Percentiles rank a stretch among this genome's conserved stretches.
Conservation (phyloP, 2,888 invertebrate genomes). For the Caenorhabditis angaria region DNA sequence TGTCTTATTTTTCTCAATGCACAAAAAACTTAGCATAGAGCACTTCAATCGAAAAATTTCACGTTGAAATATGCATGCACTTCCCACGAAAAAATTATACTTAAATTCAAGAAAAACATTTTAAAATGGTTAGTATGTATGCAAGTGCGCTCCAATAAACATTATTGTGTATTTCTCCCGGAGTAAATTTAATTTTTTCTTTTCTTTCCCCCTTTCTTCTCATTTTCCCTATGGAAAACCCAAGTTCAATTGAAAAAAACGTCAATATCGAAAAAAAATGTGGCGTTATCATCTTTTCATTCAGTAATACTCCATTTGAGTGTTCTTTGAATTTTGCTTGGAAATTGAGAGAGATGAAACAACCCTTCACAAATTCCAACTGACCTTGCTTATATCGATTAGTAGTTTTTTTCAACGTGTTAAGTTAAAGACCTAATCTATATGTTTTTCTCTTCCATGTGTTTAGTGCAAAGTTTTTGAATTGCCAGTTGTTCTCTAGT, state of each 20-base stretch:
- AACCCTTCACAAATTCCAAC: not conserved
- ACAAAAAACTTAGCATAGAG: not conserved
- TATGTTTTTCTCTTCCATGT: not conserved
- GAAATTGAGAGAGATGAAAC: not conserved
- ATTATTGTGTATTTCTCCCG: not conserved
- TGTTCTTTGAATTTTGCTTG: not conserved
- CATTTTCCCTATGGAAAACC: no score
- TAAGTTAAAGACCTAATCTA: no score
- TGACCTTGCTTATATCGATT: slow-evolving; percentile 1
- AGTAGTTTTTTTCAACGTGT: slow-evolving; percentile 1
- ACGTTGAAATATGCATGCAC: no score
- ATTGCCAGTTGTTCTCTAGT: not conserved
- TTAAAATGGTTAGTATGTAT: no score
- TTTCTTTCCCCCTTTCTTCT: not conserved
- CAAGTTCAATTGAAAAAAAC: not conserved
- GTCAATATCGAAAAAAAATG: not conserved
- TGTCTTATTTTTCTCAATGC: not conserved
- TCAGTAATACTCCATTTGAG: not conserved
- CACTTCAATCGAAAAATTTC: not conserved
- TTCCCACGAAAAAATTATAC: no score
- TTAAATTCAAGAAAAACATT: no score
- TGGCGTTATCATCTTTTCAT: not conserved
- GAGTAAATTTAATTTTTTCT: not conserved
- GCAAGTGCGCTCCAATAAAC: not conserved
- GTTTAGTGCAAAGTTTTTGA: not conserved